Evolutionary conservation across 2,888 invertebrate genomes (phyloP).

Genomic region (Aquatica leii): DNA sequence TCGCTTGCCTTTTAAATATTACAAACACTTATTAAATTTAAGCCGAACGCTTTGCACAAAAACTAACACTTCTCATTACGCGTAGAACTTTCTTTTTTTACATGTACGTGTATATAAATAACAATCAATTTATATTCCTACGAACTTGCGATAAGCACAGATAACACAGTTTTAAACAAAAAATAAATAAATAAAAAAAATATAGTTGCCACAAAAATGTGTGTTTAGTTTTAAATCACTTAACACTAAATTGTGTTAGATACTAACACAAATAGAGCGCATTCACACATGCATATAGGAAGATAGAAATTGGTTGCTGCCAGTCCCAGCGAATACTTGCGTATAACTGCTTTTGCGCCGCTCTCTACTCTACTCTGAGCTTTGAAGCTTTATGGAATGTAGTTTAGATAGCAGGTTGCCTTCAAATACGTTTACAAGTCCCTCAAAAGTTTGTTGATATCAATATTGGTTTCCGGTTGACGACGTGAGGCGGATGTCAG

Average conservation of each 20-base stretch:
- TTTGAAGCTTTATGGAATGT: conserved; percentile 52
- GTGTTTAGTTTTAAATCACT: conserved; percentile 23
- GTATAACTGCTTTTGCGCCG: conserved; percentile 47
- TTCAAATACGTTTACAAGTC: conserved; percentile 30
- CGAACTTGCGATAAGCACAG: conserved; percentile 9
- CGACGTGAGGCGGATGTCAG: conserved; percentile 52
- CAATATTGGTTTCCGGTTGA: conserved; percentile 50
- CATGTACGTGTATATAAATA: conserved; percentile 13
- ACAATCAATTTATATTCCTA: conserved; percentile 11
- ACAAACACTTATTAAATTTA: conserved; percentile 19
- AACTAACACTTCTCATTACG: conserved; percentile 17
- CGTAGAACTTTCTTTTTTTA: conserved; percentile 24
- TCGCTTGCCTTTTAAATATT: conserved; percentile 27
- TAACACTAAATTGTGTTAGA: conserved; percentile 32
- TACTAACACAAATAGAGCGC: conserved; percentile 33
- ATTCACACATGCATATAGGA: conserved; percentile 35
- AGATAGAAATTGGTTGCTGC: conserved; percentile 31
- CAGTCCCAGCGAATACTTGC: conserved; percentile 44
- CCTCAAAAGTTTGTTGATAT: conserved; percentile 44
- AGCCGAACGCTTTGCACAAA: conserved; percentile 12
- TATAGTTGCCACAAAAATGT: conserved; percentile 17
- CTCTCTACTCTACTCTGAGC: conserved; percentile 44
- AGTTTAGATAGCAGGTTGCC: conserved; percentile 44
- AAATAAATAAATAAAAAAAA: conserved; percentile 19
- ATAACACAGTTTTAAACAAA: conserved; percentile 6